Conservation (phyloP, 2,113 vertebrate genomes). For the Lophochroa leadbeateri region DNA sequence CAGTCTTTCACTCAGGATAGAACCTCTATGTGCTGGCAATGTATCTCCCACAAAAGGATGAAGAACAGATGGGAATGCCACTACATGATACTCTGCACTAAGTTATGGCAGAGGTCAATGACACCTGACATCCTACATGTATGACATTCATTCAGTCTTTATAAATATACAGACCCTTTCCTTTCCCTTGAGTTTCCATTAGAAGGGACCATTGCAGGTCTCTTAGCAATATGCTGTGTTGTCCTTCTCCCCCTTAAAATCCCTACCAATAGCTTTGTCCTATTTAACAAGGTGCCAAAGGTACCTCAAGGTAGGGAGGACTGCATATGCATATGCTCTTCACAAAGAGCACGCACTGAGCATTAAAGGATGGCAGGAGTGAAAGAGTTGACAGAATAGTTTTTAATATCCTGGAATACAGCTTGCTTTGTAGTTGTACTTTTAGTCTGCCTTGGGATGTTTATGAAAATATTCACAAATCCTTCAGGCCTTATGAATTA, state of each 20-base stretch:
- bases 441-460: neutral
- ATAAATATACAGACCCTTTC: neutral
- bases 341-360: neutral
- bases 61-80: neutral
- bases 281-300: neutral
- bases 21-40: neutral
- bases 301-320: neutral
- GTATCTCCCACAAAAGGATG: neutral
- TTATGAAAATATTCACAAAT: neutral
- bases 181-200: neutral
- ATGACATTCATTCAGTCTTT: neutral
- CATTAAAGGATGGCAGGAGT: neutral
- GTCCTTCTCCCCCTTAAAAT: neutral
- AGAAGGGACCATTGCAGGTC: neutral
- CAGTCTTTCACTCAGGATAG: neutral
- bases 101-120: neutral
- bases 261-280: neutral
- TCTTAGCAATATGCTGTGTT: neutral
- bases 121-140: fast-evolving
- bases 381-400: neutral
- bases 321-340: fast-evolving
- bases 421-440: neutral
- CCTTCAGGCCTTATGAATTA: neutral
- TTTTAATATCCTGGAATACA: neutral
- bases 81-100: neutral